These are phyloP conservation scores for Spizaetus ornatus DNA, from an alignment of 2,113 vertebrate species.

Conservation along the genomic window DNA sequence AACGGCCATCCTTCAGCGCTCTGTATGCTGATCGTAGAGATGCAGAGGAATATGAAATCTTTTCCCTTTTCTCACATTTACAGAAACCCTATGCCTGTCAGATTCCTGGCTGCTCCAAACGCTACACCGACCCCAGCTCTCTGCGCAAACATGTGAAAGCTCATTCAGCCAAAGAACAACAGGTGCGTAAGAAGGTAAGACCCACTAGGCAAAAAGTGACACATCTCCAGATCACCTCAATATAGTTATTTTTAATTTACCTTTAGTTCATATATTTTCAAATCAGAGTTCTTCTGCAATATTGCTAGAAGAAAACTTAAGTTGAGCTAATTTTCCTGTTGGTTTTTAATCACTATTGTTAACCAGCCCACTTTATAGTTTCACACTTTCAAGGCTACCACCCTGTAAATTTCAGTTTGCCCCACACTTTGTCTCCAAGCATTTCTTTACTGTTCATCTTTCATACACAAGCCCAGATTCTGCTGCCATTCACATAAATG, in stretches of 20 bases:
- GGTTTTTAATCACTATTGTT: background rate
- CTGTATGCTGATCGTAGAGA: background rate
- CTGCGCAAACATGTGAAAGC: constrained; percentile 98
- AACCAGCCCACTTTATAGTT: background rate
- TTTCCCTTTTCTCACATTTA: background rate
- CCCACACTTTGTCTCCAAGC: rapidly evolving
- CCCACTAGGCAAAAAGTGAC: background rate
- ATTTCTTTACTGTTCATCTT: background rate
- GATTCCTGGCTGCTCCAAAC: constrained; percentile 96
- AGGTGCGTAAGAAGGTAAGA: constrained; percentile 96
- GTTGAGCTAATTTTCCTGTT: background rate
- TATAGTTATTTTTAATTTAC: background rate
- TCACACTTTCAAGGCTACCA: background rate
- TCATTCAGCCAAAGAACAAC: constrained; percentile 95
- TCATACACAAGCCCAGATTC: background rate
- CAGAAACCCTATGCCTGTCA: constrained; percentile 98
- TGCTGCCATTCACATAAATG: background rate
- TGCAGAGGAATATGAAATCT: background rate
- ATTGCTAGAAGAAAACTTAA: background rate
- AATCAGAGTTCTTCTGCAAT: background rate
- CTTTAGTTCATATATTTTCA: background rate
- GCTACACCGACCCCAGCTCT: constrained; percentile 98
- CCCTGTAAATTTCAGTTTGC: background rate
- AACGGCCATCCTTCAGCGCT: background rate
- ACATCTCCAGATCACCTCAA: background rate